A percentile compares a stretch with the other conserved stretches of the same genome.
phyloP scores from a whole-genome alignment of 2,888 invertebrate species.

The Encarsia formosa region DNA sequence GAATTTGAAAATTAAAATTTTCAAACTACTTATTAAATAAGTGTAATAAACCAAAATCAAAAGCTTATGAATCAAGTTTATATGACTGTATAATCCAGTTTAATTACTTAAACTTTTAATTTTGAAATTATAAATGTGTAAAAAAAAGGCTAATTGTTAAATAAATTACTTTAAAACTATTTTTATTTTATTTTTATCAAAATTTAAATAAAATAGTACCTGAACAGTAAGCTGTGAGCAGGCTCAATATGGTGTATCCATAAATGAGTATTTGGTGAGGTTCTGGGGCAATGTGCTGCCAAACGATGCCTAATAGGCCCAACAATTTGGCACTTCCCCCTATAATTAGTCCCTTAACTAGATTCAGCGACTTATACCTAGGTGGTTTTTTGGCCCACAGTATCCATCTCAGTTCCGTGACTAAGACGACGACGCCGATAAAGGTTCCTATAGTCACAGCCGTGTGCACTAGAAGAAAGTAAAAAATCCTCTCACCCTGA shows the following conservation, averaged over 20 bases:
- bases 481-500: constrained; percentile 43
- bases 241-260: constrained; percentile 62
- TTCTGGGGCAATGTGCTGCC: constrained; percentile 41
- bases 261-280: constrained; percentile 55
- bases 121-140: no score
- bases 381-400: constrained; percentile 29
- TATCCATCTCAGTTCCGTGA: constrained; percentile 43
- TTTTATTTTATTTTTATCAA: no score
- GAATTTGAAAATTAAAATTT: no score
- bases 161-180: no score
- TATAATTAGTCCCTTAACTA: constrained; percentile 41
- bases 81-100: no score
- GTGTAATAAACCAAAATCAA: no score
- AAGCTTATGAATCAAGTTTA: no score
- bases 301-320: constrained; percentile 44
- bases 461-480: constrained; percentile 41
- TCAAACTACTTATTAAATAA: no score
- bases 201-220: constrained; percentile 49
- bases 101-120: no score
- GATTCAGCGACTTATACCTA: constrained; percentile 36
- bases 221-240: constrained; percentile 62
- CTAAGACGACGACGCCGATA: constrained; percentile 32
- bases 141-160: no score
- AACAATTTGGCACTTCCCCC: constrained; percentile 46
- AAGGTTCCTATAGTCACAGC: constrained; percentile 40